A percentile compares a stretch with the other conserved stretches of the same genome.
These are phyloP conservation scores for Lophotriccus pileatus DNA, from an alignment of 2,797 vertebrate species.

Conservation along the genomic window DNA sequence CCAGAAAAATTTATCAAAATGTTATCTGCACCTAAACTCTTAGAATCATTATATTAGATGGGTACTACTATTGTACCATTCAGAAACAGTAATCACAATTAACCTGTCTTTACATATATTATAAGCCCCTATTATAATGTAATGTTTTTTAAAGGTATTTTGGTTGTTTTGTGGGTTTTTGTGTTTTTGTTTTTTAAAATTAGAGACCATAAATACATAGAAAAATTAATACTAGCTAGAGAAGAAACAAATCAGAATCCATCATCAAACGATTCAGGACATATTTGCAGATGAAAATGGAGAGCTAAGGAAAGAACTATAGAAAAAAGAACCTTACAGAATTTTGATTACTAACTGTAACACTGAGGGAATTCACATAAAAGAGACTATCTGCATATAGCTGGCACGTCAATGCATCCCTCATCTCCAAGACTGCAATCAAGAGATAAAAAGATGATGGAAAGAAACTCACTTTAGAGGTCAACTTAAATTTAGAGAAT, in stretches of 20 bases:
- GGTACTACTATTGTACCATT: not conserved
- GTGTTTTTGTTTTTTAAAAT: not conserved
- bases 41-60: not conserved
- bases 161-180: not conserved
- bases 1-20: not conserved
- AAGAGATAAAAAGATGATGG: not conserved
- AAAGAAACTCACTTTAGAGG: not conserved
- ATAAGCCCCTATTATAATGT: too few relatives aligned
- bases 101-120: not conserved
- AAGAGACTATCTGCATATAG: not conserved
- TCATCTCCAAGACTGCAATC: not conserved
- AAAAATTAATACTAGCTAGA: not conserved
- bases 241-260: not conserved
- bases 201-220: not conserved
- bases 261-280: not conserved
- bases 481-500: not conserved
- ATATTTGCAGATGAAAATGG: not conserved
- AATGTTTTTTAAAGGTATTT: not conserved
- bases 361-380: not conserved
- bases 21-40: not conserved
- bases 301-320: not conserved
- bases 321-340: not conserved
- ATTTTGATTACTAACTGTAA: not conserved
- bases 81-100: not conserved
- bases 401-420: not conserved